phyloP scores from a whole-genome alignment of 2,888 invertebrate genomes.

The Ormyrus rosae region DNA sequence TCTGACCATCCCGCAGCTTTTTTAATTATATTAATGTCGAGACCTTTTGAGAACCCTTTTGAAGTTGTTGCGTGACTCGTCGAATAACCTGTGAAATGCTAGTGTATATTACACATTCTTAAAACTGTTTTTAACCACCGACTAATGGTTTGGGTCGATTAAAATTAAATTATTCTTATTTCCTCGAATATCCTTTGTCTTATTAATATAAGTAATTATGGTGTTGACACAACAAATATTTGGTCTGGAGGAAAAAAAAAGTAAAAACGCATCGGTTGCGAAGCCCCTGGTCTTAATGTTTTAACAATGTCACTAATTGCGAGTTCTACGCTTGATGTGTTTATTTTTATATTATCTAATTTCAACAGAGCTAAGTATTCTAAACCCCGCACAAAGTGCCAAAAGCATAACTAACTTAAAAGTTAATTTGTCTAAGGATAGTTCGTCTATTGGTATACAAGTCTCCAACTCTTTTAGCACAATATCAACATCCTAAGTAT shows the following conservation, averaged over 20 bases:
- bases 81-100: constrained; percentile 5
- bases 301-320: constrained; percentile 35
- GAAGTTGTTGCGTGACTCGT: constrained; percentile 26
- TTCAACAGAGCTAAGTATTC: background rate
- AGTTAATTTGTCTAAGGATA: constrained; percentile 30
- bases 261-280: constrained; percentile 26
- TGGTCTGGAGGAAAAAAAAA: constrained; percentile 22
- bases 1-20: constrained; percentile 12
- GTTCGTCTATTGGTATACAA: constrained; percentile 24
- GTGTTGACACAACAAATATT: constrained; percentile 41
- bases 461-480: background rate
- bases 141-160: constrained; percentile 28
- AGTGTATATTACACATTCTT: background rate
- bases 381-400: background rate
- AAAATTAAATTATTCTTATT: constrained; percentile 1
- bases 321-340: constrained; percentile 15
- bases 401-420: background rate
- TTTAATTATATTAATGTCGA: constrained; percentile 7
- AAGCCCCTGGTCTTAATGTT: constrained; percentile 36
- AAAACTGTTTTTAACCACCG: constrained; percentile 9
- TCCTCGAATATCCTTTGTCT: constrained; percentile 27
- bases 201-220: constrained; percentile 21
- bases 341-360: background rate
- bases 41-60: background rate
- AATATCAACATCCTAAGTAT: constrained; percentile 41